Base-by-base conservation (phyloP, 2,888 invertebrate genomes). In the Nasonia oneida region DNA sequence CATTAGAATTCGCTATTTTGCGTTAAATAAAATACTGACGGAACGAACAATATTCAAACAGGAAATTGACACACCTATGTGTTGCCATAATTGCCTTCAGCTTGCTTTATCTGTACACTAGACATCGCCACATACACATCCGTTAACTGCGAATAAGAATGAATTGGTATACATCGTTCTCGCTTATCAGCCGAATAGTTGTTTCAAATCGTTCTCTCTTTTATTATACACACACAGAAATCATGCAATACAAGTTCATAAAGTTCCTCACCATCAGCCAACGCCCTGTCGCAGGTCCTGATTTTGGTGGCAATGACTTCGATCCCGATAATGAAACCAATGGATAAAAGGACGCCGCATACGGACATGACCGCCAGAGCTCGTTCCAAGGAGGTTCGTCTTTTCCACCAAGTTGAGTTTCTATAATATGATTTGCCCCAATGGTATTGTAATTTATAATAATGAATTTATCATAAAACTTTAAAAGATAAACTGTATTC, bases 381-480 rank as follows among this genome's bases (percentile, higher is more conserved):
- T 89, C 96, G 94, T 93, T 97, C 97, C 94, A 96, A 94, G 89
- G 95, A 95, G 76, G 96, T 96, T 88, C 97, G 94, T 87, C 96
- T 94, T 89, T 96, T 95, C 97, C 97, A 97, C 97, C 97, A 97
- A 94, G 61, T 85, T 15, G 85, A 73, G 42, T 83, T 78, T 37
- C 85, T 87, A 74, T 14, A 33, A 67, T 12, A 67, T 61, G n/a
- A 61, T 53, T 53, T 53, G 6, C 18, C 6, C 8, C 12, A 37
- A 67, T 29, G 33, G 33, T 8, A 33, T 67, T 23, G 3, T 67
- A 14, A 23, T 29, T 23, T 33, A 29, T 29, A 67, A 67, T 14
- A 10, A 3, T 67, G 33, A 67, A 12, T 47, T 12, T 29, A 29
- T 1, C 29, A 29, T 8, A 6, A 42, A 42, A 8, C 42, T 8